Base-by-base conservation (phyloP, 2,888 invertebrate genomes). In the Hipparchia sbordonii region DNA sequence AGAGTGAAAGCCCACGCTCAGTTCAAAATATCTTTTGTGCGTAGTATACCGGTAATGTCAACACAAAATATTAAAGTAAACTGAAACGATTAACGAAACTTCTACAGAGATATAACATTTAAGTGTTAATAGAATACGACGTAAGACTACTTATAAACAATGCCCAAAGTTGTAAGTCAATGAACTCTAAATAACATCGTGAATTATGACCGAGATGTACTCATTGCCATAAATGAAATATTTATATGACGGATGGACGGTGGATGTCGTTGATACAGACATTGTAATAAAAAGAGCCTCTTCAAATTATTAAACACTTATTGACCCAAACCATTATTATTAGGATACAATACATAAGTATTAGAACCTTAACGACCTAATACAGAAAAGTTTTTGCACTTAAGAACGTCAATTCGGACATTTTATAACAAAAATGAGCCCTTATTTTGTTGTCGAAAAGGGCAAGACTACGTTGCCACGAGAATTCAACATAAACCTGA, bases 151-250 rank as follows among this genome's bases (percentile, higher is more conserved):
- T 23, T 65, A 10, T 52, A 65, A 65, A 65, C 33, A 65, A 52
- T 62, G 13, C 48, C 6, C 12, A 63, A 13, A 54, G 23, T 51
- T 4, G 13, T 48, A 61, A 72, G 74, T 71, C 75, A 71, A 65
- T 75, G 75, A 23, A 71, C 75, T 61, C 9, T 51, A 56, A 62
- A 67, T 54, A 70, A 63, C 23, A 61, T 68, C 45, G 69, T 13
- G 61, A 70, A 12, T 67, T n/a, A 61, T 46, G 7, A 39, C 51
- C 13, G 62, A 62, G 46, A 62, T 56, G 61, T 39, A 6, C 39
- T 48, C 33, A 68, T 39, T 23, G 61, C 23, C 48, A 72, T 51
- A 72, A 67, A 39, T 57, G 8, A 23, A 46, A 12, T 48, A 51
- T 60, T 65, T 4, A 52, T 23, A 67, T 68, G 62, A 67, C 56